phyloP scores from a whole-genome alignment of 2,888 invertebrate genomes.

The Lasius fuliginosus region DNA sequence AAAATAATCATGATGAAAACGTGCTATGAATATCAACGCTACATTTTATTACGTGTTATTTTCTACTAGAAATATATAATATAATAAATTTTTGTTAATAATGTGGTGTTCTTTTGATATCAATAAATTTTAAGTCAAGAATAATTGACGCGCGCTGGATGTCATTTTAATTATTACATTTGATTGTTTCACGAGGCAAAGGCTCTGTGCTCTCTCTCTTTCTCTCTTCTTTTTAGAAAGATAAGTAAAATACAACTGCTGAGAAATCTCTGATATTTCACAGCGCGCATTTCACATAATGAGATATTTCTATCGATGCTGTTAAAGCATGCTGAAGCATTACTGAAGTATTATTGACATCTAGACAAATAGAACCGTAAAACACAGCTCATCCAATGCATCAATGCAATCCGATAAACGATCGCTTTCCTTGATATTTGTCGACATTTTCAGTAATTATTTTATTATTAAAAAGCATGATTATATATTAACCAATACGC shows the following conservation, averaged over 20 bases:
- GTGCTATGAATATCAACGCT: neutral
- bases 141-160: neutral
- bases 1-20: neutral
- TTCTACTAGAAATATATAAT: neutral
- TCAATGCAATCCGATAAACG: neutral
- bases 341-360: neutral
- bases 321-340: neutral
- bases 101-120: neutral
- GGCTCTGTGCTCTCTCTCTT: neutral
- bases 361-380: neutral
- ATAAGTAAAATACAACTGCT: neutral
- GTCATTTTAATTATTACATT: neutral
- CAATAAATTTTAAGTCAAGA: conserved; percentile 7
- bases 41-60: neutral
- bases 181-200: neutral
- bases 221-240: neutral
- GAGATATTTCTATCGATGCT: neutral
- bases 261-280: neutral
- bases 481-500: neutral
- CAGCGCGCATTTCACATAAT: neutral
- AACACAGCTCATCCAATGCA: neutral
- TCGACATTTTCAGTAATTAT: neutral
- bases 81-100: neutral
- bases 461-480: neutral
- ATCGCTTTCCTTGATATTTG: conserved; percentile 2